Conservation (phyloP, 2,113 vertebrate species). For the Poeciliopsis prolifica region DNA sequence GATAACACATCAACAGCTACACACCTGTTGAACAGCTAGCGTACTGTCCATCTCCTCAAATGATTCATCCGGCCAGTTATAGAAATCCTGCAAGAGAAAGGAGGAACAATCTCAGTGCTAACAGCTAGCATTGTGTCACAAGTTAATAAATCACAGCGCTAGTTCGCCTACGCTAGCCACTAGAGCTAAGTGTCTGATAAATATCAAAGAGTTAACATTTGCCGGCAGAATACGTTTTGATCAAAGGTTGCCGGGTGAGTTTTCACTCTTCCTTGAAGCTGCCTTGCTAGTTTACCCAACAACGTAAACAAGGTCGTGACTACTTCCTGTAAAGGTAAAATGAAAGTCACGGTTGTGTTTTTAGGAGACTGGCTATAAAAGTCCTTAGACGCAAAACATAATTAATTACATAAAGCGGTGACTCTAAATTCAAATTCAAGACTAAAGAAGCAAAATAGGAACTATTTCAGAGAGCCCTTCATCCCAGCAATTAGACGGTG, state of each 20-base stretch:
- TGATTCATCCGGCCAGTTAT: slow-evolving; percentile 99
- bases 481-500: slow-evolving; percentile 55
- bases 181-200: not conserved
- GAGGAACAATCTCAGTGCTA: slow-evolving; percentile 1
- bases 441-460: not conserved
- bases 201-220: not conserved
- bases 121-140: not conserved
- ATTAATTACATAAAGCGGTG: fast-evolving
- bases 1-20: not conserved
- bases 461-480: not conserved
- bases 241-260: not conserved
- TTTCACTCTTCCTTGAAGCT: not conserved
- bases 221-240: slow-evolving; percentile 3
- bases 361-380: not conserved
- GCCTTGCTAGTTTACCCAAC: not conserved
- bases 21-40: slow-evolving; percentile 96
- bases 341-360: not conserved
- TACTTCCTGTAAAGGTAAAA: slow-evolving; percentile 40
- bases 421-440: fast-evolving
- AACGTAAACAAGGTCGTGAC: slow-evolving; percentile 29
- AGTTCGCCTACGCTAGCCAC: not conserved
- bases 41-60: slow-evolving; percentile 99
- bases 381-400: not conserved
- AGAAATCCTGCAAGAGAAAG: slow-evolving; percentile 87
- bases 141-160: not conserved